Evolutionary conservation across 2,888 invertebrate species (phyloP).

Genomic region (Therioaphis trifolii): DNA sequence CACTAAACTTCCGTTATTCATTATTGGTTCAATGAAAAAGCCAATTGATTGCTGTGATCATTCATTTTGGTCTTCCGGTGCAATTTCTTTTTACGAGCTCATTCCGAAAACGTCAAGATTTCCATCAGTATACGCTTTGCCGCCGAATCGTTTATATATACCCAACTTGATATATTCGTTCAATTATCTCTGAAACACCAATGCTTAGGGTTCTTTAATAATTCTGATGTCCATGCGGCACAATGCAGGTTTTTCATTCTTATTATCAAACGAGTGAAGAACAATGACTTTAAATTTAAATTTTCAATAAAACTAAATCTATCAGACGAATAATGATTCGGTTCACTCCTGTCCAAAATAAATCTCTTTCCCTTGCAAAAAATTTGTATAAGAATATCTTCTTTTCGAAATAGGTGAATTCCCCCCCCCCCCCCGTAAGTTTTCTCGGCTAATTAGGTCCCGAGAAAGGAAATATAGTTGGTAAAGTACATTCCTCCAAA

Average conservation of each 20-base stretch:
- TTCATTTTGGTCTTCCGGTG: conserved; percentile 23
- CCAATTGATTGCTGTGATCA: conserved; percentile 34
- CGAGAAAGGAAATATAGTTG: too few species aligned
- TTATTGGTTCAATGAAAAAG: conserved; percentile 23
- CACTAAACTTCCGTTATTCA: conserved; percentile 12
- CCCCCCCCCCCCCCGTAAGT: too few species aligned
- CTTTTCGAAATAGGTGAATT: too few species aligned
- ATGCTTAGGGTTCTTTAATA: not conserved
- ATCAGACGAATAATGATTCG: too few species aligned
- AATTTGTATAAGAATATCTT: too few species aligned
- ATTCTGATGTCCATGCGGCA: not conserved
- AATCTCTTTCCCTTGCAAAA: too few species aligned
- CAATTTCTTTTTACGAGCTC: conserved; percentile 51
- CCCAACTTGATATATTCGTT: conserved; percentile 2
- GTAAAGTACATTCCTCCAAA: too few species aligned
- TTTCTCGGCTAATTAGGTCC: too few species aligned
- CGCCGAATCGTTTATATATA: not conserved
- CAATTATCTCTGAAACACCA: not conserved
- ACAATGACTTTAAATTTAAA: too few species aligned
- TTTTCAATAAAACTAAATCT: too few species aligned
- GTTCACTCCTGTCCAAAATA: too few species aligned
- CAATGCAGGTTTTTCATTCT: not conserved
- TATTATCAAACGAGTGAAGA: not conserved
- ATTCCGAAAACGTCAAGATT: conserved; percentile 38
- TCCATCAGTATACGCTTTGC: not conserved